Percentiles rank a stretch among this genome's conserved stretches.
These are phyloP conservation scores for Mobula hypostoma DNA, from an alignment of 2,113 vertebrate genomes.

Conservation along the genomic window DNA sequence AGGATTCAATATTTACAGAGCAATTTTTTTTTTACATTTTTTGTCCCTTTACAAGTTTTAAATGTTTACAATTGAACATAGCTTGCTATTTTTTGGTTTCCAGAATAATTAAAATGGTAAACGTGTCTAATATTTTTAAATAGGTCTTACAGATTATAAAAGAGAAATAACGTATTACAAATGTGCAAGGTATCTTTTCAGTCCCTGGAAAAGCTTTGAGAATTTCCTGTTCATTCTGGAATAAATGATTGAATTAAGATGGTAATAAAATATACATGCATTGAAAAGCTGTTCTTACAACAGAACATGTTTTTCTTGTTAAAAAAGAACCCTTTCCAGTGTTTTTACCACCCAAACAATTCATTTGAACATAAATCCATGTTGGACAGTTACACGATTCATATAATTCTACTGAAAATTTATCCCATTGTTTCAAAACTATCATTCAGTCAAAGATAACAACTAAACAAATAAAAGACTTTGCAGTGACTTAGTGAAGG, in stretches of 20 bases:
- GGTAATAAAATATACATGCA: constrained; percentile 33
- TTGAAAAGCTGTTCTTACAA: constrained; percentile 31
- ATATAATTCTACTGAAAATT: constrained; percentile 1
- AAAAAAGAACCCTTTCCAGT: constrained; percentile 6
- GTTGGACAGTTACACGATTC: background rate
- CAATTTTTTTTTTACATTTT: constrained; percentile 20
- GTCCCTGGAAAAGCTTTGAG: background rate
- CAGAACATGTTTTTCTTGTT: constrained; percentile 1
- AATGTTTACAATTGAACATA: constrained; percentile 30
- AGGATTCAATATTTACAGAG: constrained; percentile 36
- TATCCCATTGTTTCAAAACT: background rate
- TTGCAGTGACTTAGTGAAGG: background rate
- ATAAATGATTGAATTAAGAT: background rate
- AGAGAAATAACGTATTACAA: background rate
- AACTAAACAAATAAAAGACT: constrained; percentile 2
- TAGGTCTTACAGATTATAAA: background rate
- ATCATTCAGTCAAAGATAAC: background rate
- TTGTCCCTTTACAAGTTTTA: constrained; percentile 20
- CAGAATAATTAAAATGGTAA: constrained; percentile 6
- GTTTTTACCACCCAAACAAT: background rate
- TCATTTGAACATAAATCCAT: constrained; percentile 19
- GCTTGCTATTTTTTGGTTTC: constrained; percentile 1
- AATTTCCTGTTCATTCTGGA: constrained; percentile 2
- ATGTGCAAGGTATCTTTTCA: constrained; percentile 27
- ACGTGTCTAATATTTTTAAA: constrained; percentile 2